These are phyloP conservation scores for Noctua fimbriata DNA, from an alignment of 2,888 invertebrate genomes.

Conservation along the genomic window DNA sequence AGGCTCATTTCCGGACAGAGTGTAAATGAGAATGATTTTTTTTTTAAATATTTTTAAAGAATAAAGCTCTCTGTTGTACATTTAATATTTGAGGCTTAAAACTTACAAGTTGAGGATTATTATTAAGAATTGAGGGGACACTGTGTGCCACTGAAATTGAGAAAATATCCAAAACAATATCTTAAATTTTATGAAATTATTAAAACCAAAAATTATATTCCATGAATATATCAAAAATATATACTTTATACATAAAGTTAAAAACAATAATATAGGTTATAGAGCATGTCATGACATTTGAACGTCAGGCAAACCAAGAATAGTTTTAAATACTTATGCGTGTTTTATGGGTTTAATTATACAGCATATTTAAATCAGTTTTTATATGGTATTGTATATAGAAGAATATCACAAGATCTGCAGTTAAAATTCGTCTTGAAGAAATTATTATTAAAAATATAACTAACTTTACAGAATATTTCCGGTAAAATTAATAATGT, in stretches of 20 bases:
- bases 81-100: conserved; percentile 29
- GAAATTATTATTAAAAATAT: conserved; percentile 27
- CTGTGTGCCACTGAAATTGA: conserved; percentile 1
- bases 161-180: neutral
- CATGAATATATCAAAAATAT: conserved; percentile 1
- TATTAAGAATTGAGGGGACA: conserved; percentile 2
- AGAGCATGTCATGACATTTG: conserved; percentile 1
- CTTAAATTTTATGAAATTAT: neutral
- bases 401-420: conserved; percentile 72
- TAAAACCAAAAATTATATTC: neutral
- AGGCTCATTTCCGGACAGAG: conserved; percentile 39
- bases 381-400: conserved; percentile 45
- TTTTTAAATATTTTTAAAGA: conserved; percentile 38
- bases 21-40: conserved; percentile 23
- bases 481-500: conserved; percentile 32
- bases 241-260: neutral
- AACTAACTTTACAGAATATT: conserved; percentile 33
- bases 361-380: conserved; percentile 7
- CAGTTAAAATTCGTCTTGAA: conserved; percentile 72
- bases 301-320: neutral
- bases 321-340: neutral
- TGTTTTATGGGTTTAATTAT: neutral
- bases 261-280: neutral
- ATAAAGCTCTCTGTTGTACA: conserved; percentile 60
- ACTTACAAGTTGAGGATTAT: conserved; percentile 30